Evolutionary conservation across 2,797 vertebrate species (phyloP).

Genomic region (Pempheris klunzingeri): DNA sequence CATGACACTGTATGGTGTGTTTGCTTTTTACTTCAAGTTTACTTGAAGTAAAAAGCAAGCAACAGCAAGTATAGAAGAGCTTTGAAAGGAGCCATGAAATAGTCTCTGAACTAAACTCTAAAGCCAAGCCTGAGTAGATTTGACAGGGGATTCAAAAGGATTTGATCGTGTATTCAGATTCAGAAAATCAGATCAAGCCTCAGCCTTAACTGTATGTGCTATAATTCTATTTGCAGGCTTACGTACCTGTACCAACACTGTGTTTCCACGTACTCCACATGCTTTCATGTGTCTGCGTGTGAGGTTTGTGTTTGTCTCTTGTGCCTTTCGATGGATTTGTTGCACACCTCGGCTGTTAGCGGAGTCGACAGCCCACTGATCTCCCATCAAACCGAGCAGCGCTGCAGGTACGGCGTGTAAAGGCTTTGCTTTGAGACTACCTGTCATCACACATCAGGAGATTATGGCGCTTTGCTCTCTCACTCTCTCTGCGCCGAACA

Average conservation of each 20-base stretch:
- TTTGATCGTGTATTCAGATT: conserved; percentile 32
- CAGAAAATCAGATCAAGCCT: conserved; percentile 12
- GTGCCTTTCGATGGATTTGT: conserved; percentile 67
- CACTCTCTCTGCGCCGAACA: conserved; percentile 26
- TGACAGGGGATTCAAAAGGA: conserved; percentile 11
- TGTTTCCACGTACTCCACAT: conserved; percentile 12
- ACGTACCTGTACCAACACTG: conserved; percentile 35
- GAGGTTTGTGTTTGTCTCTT: conserved; percentile 62
- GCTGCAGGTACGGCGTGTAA: conserved; percentile 79
- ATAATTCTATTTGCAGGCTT: conserved; percentile 10
- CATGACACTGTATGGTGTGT: no score
- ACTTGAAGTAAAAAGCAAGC: not conserved
- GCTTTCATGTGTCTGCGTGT: conserved; percentile 64
- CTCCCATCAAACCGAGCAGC: conserved; percentile 75
- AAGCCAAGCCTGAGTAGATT: conserved; percentile 24
- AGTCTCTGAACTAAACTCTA: not conserved
- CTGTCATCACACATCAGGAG: conserved; percentile 81
- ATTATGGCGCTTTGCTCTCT: conserved; percentile 66
- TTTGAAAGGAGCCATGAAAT: conserved; percentile 1
- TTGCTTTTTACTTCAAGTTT: no score
- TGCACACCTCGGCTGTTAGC: conserved; percentile 72
- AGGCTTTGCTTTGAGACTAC: conserved; percentile 81
- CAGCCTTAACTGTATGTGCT: conserved; percentile 2
- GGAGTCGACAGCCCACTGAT: conserved; percentile 80
- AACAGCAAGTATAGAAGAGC: not conserved